A percentile compares a stretch with the other conserved stretches of the same genome.
These are phyloP conservation scores for Cephalopholis sonnerati DNA, from an alignment of 2,113 vertebrate species.

Conservation along the genomic window DNA sequence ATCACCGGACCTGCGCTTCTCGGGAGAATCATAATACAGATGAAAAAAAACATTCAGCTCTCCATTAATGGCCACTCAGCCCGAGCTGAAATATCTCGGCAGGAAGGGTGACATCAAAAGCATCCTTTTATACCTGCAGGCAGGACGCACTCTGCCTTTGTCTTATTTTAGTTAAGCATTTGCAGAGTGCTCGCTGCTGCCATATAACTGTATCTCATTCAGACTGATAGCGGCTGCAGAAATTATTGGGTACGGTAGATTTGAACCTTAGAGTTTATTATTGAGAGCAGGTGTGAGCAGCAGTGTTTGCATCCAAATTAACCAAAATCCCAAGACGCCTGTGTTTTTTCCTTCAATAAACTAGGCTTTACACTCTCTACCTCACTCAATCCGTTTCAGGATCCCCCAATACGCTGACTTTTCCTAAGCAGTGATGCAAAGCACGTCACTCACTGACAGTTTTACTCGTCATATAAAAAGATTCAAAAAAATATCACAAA, in stretches of 20 bases:
- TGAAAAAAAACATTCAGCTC: conserved; percentile 47
- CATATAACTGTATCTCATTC: not conserved
- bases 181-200: not conserved
- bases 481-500: conserved; percentile 14
- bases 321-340: not conserved
- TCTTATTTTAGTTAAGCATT: conserved; percentile 43
- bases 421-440: conserved; percentile 11
- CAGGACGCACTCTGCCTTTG: conserved; percentile 8
- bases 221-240: not conserved
- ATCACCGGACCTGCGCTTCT: conserved; percentile 61
- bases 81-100: conserved; percentile 48
- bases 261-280: not conserved
- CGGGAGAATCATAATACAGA: conserved; percentile 63
- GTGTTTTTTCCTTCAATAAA: not conserved
- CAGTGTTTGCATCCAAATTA: not conserved
- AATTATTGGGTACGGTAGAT: not conserved
- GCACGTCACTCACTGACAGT: conserved; percentile 32
- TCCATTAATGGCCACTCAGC: conserved; percentile 63
- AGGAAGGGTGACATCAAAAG: conserved; percentile 46
- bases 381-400: not conserved
- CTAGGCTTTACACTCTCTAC: not conserved
- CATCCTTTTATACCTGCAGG: conserved; percentile 30
- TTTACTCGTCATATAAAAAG: conserved; percentile 4
- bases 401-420: not conserved
- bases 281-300: not conserved